Percentiles rank a stretch among this genome's conserved stretches.
Conservation (phyloP, 1,140 invertebrate species). For the Dendrolimus kikuchii region DNA sequence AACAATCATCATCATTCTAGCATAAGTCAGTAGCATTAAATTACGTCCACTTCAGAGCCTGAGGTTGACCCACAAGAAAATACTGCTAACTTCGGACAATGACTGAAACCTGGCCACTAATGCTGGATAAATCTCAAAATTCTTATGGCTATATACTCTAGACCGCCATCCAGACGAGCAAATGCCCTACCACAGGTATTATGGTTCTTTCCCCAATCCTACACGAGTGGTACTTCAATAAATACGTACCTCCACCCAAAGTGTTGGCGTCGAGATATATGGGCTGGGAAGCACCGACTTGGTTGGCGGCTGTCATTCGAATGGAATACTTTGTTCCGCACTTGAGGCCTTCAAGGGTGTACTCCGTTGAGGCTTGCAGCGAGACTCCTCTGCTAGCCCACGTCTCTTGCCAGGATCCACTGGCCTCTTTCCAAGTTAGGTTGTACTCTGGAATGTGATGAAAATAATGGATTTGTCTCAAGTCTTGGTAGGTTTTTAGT, state of each 20-base stretch:
- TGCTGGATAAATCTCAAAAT: too few species aligned
- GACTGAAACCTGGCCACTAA: too few species aligned
- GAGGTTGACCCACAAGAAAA: too few species aligned
- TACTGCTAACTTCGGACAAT: too few species aligned
- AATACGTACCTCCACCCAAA: constrained; percentile 44
- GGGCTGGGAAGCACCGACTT: constrained; percentile 74
- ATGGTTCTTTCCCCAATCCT: too few species aligned
- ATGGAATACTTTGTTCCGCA: constrained; percentile 85
- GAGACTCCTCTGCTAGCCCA: constrained; percentile 44
- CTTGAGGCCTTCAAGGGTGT: constrained; percentile 81
- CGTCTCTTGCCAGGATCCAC: constrained; percentile 46
- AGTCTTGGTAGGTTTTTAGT: too few species aligned
- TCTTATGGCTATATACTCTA: too few species aligned
- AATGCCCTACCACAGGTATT: too few species aligned
- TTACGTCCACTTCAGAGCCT: too few species aligned
- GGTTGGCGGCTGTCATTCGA: constrained; percentile 82
- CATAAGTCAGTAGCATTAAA: too few species aligned
- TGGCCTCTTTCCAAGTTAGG: constrained; percentile 57
- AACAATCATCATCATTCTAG: constrained; percentile 1
- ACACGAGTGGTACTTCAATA: not conserved
- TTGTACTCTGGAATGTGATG: constrained; percentile 36
- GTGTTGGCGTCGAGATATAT: constrained; percentile 49
- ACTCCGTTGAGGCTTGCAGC: constrained; percentile 51
- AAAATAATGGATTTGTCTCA: not conserved
- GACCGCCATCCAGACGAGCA: too few species aligned